Evolutionary conservation across 2,113 vertebrate genomes (phyloP).

Genomic region (Coturnix japonica): DNA sequence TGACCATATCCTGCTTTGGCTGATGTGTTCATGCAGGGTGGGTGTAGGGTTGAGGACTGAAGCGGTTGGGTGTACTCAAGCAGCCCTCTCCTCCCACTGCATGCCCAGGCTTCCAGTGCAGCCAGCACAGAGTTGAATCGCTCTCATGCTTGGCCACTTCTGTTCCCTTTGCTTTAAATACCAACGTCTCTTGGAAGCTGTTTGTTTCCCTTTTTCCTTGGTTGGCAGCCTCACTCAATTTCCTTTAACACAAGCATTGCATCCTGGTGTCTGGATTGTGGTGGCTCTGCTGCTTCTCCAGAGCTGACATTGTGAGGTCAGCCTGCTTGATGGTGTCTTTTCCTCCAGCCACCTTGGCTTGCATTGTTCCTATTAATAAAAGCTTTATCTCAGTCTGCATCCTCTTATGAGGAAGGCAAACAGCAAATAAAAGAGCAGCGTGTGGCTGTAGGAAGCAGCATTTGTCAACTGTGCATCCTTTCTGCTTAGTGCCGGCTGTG

Average conservation of each 20-base stretch:
- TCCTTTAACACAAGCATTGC: background rate
- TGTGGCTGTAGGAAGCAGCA: background rate
- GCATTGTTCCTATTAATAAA: background rate
- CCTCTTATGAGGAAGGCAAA: background rate
- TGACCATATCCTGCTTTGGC: background rate
- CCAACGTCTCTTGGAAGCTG: background rate
- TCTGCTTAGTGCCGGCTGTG: background rate
- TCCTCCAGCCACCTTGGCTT: background rate
- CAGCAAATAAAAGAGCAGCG: background rate
- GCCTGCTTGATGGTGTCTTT: rapidly evolving
- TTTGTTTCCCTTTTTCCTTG: background rate
- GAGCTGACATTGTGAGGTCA: background rate
- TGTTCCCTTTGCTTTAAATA: background rate
- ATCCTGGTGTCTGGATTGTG: background rate
- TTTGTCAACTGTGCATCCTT: background rate
- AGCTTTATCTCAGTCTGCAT: background rate
- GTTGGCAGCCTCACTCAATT: background rate
- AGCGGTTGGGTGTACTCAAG: background rate
- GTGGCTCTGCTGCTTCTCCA: background rate
- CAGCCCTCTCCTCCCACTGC: background rate
- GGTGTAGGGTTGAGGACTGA: background rate
- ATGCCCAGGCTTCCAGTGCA: background rate
- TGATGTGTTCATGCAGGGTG: background rate
- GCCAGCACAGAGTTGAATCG: background rate
- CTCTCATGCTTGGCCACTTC: background rate